Evolutionary conservation across 1,140 invertebrate species (phyloP).

Genomic region (Glomeris maerens): DNA sequence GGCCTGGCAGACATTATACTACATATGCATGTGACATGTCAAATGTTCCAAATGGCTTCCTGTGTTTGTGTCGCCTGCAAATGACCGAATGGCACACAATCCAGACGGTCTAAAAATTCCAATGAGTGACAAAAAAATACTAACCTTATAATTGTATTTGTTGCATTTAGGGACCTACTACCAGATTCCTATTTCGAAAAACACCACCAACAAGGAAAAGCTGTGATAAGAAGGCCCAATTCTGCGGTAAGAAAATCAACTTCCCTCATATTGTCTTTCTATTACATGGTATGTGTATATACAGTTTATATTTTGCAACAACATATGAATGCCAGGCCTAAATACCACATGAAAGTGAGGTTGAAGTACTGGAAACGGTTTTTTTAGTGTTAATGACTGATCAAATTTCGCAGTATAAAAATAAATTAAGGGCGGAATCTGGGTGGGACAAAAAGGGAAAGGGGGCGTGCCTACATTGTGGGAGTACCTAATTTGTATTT

Average conservation of each 20-base stretch:
- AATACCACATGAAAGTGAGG: neutral
- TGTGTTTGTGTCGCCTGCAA: neutral
- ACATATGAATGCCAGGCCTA: neutral
- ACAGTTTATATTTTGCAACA: neutral
- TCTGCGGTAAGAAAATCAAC: constrained; percentile 39
- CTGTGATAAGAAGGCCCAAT: constrained; percentile 43
- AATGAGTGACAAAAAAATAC: neutral
- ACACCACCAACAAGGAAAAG: constrained; percentile 49
- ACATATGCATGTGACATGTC: constrained; percentile 2
- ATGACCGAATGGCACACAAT: neutral
- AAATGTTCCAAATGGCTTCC: constrained; percentile 8
- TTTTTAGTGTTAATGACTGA: constrained; percentile 2
- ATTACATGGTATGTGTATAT: neutral
- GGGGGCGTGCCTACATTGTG: too few relatives aligned
- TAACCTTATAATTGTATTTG: neutral
- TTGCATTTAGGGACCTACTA: constrained; percentile 45
- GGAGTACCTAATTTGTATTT: too few relatives aligned
- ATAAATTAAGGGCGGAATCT: too few relatives aligned
- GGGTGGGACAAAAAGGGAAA: too few relatives aligned
- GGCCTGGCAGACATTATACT: neutral
- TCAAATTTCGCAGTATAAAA: neutral
- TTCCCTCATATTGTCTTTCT: neutral
- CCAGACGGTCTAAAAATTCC: neutral
- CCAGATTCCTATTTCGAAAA: constrained; percentile 54
- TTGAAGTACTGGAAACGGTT: neutral